phyloP scores from a whole-genome alignment of 1,140 invertebrate genomes.

The Saxidomus purpurata region DNA sequence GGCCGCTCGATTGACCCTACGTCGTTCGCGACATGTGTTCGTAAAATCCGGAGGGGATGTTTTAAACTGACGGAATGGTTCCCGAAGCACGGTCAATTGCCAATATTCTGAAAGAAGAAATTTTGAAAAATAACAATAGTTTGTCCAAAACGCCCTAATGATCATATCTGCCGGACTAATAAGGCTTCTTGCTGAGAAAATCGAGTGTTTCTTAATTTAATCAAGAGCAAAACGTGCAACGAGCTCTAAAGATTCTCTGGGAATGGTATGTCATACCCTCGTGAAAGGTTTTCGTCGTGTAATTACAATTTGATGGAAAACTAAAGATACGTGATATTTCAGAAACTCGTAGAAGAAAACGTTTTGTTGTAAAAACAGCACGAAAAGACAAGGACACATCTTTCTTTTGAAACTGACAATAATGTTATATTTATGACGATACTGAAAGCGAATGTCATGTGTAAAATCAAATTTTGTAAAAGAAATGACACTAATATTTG shows the following conservation, averaged over 20 bases:
- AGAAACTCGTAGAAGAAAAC: background rate
- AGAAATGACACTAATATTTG: no score
- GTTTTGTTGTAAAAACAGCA: no score
- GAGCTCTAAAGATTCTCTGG: background rate
- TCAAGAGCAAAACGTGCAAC: slow-evolving; percentile 58
- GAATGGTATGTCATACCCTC: slow-evolving; percentile 7
- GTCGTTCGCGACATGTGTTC: slow-evolving; percentile 54
- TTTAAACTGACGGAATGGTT: slow-evolving; percentile 25
- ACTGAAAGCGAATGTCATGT: no score
- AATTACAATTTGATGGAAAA: slow-evolving; percentile 22
- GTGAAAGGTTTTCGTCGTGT: background rate
- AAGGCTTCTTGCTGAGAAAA: slow-evolving; percentile 61
- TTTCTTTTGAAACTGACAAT: no score
- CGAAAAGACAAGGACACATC: no score
- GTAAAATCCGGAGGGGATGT: slow-evolving; percentile 32
- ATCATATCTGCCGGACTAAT: slow-evolving; percentile 64
- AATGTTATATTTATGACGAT: no score
- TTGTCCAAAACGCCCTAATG: slow-evolving; percentile 39
- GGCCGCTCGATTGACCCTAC: background rate
- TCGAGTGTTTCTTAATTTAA: slow-evolving; percentile 65
- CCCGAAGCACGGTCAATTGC: slow-evolving; percentile 56
- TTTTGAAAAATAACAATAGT: slow-evolving; percentile 63
- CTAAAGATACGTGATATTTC: slow-evolving; percentile 29
- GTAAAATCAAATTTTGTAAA: no score
- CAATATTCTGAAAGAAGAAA: slow-evolving; percentile 48